Conservation (phyloP, 2,888 invertebrate genomes). For the Caenorhabditis sp. region DNA sequence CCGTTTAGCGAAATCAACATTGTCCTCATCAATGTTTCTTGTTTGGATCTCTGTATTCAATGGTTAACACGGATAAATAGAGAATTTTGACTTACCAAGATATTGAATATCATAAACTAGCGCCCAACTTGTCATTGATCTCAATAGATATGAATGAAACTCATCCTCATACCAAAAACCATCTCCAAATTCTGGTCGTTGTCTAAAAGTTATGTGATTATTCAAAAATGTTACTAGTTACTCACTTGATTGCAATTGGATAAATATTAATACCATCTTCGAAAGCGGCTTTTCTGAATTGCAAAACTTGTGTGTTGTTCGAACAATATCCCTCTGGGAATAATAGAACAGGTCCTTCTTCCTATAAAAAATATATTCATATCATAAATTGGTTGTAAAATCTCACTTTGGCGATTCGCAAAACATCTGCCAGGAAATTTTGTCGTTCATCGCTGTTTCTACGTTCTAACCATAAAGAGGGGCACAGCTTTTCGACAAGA, state of each 20-base stretch:
- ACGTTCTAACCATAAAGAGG: constrained; percentile 62
- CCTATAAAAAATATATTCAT: constrained; percentile 7
- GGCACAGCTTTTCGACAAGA: constrained; percentile 57
- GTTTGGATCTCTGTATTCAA: constrained; percentile 26
- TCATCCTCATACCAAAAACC: constrained; percentile 54
- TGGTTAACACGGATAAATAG: no score
- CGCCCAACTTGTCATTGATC: constrained; percentile 54
- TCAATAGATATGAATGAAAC: constrained; percentile 50
- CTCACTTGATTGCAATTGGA: constrained; percentile 51
- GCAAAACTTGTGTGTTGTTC: constrained; percentile 56
- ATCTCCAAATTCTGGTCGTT: constrained; percentile 46
- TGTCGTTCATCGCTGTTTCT: constrained; percentile 51
- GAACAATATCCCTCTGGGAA: constrained; percentile 66
- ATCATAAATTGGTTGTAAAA: background rate
- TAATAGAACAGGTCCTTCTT: constrained; percentile 58
- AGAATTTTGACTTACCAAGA: constrained; percentile 27
- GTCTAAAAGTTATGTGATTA: no score
- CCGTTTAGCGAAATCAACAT: constrained; percentile 44
- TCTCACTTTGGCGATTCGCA: constrained; percentile 53
- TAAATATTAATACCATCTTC: constrained; percentile 49
- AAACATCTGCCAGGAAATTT: constrained; percentile 50
- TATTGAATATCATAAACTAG: constrained; percentile 58
- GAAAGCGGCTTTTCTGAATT: constrained; percentile 56
- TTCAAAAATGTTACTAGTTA: no score
- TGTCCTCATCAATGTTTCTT: constrained; percentile 23